Evolutionary conservation across 2,113 vertebrate genomes (phyloP).

Genomic region (Sturnira hondurensis): DNA sequence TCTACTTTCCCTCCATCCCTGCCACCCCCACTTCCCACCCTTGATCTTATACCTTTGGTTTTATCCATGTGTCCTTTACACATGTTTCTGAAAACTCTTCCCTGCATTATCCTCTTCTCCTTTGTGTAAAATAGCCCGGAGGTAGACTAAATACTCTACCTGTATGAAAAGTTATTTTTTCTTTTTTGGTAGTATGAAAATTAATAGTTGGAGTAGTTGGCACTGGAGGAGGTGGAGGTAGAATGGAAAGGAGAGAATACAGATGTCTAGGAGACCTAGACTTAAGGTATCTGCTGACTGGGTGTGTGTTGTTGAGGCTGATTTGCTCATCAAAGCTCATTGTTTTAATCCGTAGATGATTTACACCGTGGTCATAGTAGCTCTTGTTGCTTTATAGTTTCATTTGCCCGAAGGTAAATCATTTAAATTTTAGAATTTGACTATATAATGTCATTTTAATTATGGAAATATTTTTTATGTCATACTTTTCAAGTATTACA

Average conservation of each 20-base stretch:
- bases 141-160: neutral
- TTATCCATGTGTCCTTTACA: too few relatives aligned
- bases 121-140: neutral
- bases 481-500: neutral
- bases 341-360: neutral
- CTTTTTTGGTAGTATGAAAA: neutral
- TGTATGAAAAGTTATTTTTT: neutral
- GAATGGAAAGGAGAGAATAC: neutral
- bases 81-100: too few relatives aligned
- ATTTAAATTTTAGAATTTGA: conserved; percentile 38
- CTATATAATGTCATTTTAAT: neutral
- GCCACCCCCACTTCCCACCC: too few relatives aligned
- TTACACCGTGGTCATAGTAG: neutral
- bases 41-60: too few relatives aligned
- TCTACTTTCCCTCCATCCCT: too few relatives aligned
- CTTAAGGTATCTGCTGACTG: neutral
- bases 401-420: neutral
- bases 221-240: neutral
- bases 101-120: neutral
- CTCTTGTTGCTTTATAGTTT: neutral
- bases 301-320: neutral
- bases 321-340: neutral
- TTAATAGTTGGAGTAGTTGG: neutral
- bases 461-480: neutral
- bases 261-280: neutral